phyloP scores from a whole-genome alignment of 2,113 vertebrate genomes.

The Smithornis capensis region DNA sequence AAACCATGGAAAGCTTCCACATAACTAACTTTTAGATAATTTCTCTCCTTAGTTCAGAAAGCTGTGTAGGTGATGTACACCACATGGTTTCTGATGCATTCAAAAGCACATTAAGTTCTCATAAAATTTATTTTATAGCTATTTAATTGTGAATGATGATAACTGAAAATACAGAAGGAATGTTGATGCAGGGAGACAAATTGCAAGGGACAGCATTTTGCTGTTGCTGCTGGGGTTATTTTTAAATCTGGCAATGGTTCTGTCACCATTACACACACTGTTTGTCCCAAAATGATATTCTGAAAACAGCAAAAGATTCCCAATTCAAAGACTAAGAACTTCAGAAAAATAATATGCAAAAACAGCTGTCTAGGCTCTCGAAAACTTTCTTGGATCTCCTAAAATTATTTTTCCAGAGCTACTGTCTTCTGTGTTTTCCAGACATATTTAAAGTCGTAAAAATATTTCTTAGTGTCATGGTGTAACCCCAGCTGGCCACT shows the following conservation, averaged over 20 bases:
- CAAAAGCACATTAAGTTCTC: constrained; percentile 40
- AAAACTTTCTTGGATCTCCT: constrained; percentile 24
- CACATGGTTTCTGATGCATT: constrained; percentile 54
- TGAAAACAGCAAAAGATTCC: not conserved
- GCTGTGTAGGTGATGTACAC: constrained; percentile 46
- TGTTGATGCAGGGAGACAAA: constrained; percentile 7
- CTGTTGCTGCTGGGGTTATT: constrained; percentile 42
- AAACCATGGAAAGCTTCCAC: constrained; percentile 80
- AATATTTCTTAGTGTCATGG: not conserved
- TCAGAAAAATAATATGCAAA: not conserved
- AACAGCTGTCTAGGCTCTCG: not conserved
- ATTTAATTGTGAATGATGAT: constrained; percentile 59
- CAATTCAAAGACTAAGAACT: not conserved
- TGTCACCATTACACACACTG: constrained; percentile 8
- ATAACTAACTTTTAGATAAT: constrained; percentile 68
- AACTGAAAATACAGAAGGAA: constrained; percentile 50
- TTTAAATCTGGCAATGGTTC: constrained; percentile 49
- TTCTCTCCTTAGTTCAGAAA: constrained; percentile 53
- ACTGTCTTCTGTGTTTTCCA: not conserved
- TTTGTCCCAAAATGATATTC: constrained; percentile 6
- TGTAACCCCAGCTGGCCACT: not conserved
- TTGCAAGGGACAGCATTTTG: constrained; percentile 45
- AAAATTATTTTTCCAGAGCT: constrained; percentile 4
- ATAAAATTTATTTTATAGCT: constrained; percentile 48
- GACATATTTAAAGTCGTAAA: not conserved